Percentiles rank a stretch among this genome's conserved stretches.
These are phyloP conservation scores for Ricordea florida DNA, from an alignment of 92 coral and sea anemone species.

Conservation along the genomic window DNA sequence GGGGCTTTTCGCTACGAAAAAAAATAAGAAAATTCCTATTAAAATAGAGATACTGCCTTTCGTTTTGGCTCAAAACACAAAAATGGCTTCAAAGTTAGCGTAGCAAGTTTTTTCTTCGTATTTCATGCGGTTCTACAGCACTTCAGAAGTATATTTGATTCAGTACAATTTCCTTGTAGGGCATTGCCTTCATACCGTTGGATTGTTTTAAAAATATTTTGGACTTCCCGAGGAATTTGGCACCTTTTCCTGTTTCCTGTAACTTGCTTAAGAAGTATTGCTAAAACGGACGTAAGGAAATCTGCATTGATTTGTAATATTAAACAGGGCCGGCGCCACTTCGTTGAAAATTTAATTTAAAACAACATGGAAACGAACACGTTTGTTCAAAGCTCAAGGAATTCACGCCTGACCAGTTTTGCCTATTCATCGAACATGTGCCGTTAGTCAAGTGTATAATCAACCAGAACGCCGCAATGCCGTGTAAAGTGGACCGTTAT, in stretches of 20 bases:
- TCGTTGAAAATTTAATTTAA: constrained; percentile 5
- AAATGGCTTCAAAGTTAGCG: no score
- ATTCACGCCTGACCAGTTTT: constrained; percentile 29
- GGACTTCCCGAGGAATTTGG: constrained; percentile 5
- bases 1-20: neutral
- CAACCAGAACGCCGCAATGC: constrained; percentile 18
- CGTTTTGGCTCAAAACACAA: no score
- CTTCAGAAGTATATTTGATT: no score
- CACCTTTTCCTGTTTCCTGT: constrained; percentile 35
- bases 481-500: neutral
- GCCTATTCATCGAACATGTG: constrained; percentile 33
- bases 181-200: neutral
- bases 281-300: no score
- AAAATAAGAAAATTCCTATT: no score
- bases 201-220: neutral
- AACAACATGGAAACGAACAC: neutral
- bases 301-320: no score
- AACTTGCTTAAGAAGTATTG: no score
- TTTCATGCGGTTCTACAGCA: no score
- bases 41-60: no score
- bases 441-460: constrained; percentile 20
- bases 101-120: no score
- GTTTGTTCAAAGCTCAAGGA: constrained; percentile 7
- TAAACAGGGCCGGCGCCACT: constrained; percentile 22
- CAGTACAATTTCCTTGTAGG: neutral